A percentile compares a stretch with the other conserved stretches of the same genome.
phyloP scores from a whole-genome alignment of 2,797 vertebrate genomes.

The Myotis daubentonii region DNA sequence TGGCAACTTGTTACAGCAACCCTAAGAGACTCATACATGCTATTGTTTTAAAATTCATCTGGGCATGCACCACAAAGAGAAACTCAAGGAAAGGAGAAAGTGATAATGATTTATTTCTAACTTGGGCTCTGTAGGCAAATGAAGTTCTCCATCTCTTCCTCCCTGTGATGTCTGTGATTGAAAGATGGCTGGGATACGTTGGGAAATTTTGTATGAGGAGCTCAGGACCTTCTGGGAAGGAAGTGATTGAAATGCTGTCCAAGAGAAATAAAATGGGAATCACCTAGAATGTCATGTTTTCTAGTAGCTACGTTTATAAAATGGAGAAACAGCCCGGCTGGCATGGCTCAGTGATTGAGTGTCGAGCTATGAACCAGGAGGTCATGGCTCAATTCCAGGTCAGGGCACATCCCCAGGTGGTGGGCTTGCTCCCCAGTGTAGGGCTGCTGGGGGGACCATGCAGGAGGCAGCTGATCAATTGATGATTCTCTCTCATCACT shows the following conservation, averaged over 20 bases:
- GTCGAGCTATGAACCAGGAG: too few species aligned
- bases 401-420: too few species aligned
- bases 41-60: not conserved
- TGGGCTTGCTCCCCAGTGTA: too few species aligned
- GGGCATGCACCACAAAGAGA: not conserved
- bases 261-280: not conserved
- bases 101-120: not conserved
- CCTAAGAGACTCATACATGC: not conserved
- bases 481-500: too few species aligned
- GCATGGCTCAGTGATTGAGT: too few species aligned
- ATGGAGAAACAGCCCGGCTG: not conserved
- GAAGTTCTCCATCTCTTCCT: not conserved
- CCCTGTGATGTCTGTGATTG: not conserved
- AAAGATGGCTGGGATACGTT: not conserved
- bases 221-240: not conserved
- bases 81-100: not conserved
- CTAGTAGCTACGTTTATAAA: not conserved
- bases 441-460: too few species aligned
- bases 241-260: not conserved
- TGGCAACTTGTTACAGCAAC: not conserved
- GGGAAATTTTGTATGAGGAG: not conserved
- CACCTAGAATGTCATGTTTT: not conserved
- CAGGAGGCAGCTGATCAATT: too few species aligned
- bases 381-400: too few species aligned
- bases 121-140: not conserved